These are phyloP conservation scores for Megalopta genalis DNA, from an alignment of 1,140 invertebrate species.

Conservation along the genomic window DNA sequence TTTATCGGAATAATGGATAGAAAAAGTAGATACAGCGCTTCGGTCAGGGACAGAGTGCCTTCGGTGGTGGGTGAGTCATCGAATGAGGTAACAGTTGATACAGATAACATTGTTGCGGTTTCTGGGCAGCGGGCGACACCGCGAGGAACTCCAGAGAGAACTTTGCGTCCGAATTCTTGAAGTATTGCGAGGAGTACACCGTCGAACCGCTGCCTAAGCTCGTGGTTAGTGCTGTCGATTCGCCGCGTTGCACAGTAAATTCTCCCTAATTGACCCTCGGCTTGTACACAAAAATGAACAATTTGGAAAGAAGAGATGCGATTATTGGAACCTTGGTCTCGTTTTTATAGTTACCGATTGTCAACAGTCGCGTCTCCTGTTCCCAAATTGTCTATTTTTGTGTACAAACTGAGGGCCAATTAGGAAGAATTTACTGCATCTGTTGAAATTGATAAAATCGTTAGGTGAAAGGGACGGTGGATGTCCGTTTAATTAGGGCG, in stretches of 20 bases:
- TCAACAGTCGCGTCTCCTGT: too few species aligned
- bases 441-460: background rate
- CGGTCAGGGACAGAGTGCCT: slow-evolving; percentile 14
- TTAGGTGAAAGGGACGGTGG: background rate
- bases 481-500: background rate
- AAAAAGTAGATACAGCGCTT: slow-evolving; percentile 19
- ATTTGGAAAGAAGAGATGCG: too few species aligned
- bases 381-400: too few species aligned
- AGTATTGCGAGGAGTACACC: slow-evolving; percentile 33
- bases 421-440: too few species aligned
- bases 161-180: slow-evolving; percentile 55
- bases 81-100: background rate
- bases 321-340: too few species aligned
- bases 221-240: slow-evolving; percentile 14
- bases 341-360: too few species aligned
- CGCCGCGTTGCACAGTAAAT: too few species aligned
- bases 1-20: slow-evolving; percentile 18
- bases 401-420: too few species aligned
- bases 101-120: background rate
- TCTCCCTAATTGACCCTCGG: too few species aligned
- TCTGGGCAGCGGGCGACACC: slow-evolving; percentile 3
- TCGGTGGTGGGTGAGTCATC: slow-evolving; percentile 17
- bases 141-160: slow-evolving; percentile 26
- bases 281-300: too few species aligned
- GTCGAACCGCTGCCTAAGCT: slow-evolving; percentile 39